phyloP scores from a whole-genome alignment of 2,113 vertebrate species.

The Coryphaenoides rupestris region DNA sequence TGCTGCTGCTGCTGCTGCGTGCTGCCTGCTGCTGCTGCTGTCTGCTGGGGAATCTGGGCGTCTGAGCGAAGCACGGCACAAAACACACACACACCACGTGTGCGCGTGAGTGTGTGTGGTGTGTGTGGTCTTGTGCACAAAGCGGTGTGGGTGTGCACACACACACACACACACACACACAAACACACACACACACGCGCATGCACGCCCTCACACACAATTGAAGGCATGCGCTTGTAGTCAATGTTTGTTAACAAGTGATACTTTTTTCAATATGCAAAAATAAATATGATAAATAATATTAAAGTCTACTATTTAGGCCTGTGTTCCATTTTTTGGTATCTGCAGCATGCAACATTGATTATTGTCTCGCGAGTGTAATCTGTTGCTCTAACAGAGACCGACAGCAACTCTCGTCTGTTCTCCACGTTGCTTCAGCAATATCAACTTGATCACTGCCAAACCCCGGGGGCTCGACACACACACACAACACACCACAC shows the following conservation, averaged over 20 bases:
- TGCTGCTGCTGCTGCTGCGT: too few relatives aligned
- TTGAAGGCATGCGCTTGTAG: slow-evolving; percentile 34
- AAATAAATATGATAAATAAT: slow-evolving; percentile 14
- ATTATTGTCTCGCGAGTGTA: slow-evolving; percentile 1
- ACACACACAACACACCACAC: slow-evolving; percentile 56
- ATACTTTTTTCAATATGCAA: too few relatives aligned
- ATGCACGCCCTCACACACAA: slow-evolving; percentile 7
- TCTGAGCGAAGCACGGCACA: slow-evolving; percentile 54
- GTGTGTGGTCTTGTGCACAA: too few relatives aligned
- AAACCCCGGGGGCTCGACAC: slow-evolving; percentile 62
- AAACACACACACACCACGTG: too few relatives aligned
- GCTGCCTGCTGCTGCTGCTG: too few relatives aligned
- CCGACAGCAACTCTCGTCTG: slow-evolving; percentile 17
- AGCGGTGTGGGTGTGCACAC: background rate
- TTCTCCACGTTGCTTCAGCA: slow-evolving; percentile 50
- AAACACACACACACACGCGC: background rate
- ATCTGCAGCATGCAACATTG: too few relatives aligned
- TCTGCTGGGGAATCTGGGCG: slow-evolving; percentile 63
- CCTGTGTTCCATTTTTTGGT: slow-evolving; percentile 15
- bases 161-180: slow-evolving; percentile 1
- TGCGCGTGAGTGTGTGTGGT: too few relatives aligned
- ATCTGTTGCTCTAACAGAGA: slow-evolving; percentile 32
- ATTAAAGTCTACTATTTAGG: slow-evolving; percentile 8
- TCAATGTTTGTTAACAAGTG: too few relatives aligned
- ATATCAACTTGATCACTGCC: slow-evolving; percentile 52